Evolutionary conservation across 2,888 invertebrate species (phyloP).

Genomic region (Microplitis deprimator): DNA sequence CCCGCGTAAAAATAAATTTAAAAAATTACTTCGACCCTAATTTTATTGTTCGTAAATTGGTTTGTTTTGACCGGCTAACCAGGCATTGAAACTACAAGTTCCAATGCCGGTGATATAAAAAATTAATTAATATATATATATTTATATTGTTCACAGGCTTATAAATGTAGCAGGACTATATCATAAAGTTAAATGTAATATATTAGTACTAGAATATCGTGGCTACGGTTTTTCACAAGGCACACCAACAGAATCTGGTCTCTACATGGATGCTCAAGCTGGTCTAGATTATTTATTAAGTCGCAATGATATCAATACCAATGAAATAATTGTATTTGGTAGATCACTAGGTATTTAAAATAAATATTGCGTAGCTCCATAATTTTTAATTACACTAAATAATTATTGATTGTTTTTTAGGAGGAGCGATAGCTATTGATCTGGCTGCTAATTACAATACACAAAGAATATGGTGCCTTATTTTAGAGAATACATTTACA

Average conservation of each 20-base stretch:
- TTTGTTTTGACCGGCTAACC: too few species aligned
- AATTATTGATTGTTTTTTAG: constrained; percentile 67
- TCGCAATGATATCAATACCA: constrained; percentile 86
- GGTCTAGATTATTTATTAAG: constrained; percentile 88
- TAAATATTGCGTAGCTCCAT: neutral
- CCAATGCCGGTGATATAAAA: neutral
- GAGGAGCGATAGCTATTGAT: constrained; percentile 94
- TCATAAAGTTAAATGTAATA: constrained; percentile 86
- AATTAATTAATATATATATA: neutral
- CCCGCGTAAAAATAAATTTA: too few species aligned
- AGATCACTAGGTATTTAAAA: constrained; percentile 81
- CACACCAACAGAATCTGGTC: constrained; percentile 87
- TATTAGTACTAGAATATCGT: constrained; percentile 94
- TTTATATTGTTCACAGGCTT: constrained; percentile 74
- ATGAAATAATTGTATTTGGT: constrained; percentile 91
- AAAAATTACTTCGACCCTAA: too few species aligned
- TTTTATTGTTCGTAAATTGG: too few species aligned
- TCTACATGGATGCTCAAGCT: constrained; percentile 89
- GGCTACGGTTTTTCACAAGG: constrained; percentile 96
- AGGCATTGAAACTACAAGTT: too few species aligned
- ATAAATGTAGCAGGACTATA: constrained; percentile 91
- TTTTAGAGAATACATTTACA: constrained; percentile 96
- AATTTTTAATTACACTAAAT: neutral
- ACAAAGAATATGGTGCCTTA: constrained; percentile 86
- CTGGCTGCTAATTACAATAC: constrained; percentile 84